phyloP scores from a whole-genome alignment of 2,888 invertebrate genomes.

The Cataglyphis livida region DNA sequence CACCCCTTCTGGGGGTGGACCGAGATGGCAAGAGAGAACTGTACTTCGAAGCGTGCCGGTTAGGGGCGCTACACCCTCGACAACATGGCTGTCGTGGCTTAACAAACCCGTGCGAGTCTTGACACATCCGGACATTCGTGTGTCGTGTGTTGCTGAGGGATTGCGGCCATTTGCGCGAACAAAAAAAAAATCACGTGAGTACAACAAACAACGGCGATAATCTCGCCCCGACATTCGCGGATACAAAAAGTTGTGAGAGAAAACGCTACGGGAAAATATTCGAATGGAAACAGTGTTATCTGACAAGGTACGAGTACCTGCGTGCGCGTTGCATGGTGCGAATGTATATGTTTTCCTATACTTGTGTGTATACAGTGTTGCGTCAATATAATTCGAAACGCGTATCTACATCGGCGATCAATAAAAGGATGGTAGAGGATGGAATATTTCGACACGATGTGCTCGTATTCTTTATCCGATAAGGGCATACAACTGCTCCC shows the following conservation, averaged over 20 bases:
- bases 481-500: neutral
- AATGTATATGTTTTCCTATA: neutral
- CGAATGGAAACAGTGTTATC: neutral
- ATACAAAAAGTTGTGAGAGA: neutral
- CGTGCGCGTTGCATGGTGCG: constrained; percentile 10
- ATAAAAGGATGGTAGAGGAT: constrained; percentile 79
- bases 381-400: constrained; percentile 51
- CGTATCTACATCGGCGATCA: constrained; percentile 78
- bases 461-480: constrained; percentile 25
- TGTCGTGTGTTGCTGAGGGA: constrained; percentile 41
- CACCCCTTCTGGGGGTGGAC: neutral
- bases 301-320: constrained; percentile 23
- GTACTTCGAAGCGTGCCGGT: constrained; percentile 57
- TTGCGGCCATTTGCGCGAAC: constrained; percentile 15
- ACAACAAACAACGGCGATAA: neutral
- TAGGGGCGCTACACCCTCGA: constrained; percentile 75
- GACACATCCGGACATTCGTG: constrained; percentile 64
- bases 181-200: constrained; percentile 48
- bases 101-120: constrained; percentile 75
- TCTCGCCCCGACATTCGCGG: neutral
- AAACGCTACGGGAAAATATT: neutral
- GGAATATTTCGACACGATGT: constrained; percentile 72
- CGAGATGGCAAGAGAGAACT: constrained; percentile 30
- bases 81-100: constrained; percentile 80
- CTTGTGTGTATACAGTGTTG: constrained; percentile 47